phyloP scores from a whole-genome alignment of 2,113 vertebrate species.

The Protomyctophum bolini region DNA sequence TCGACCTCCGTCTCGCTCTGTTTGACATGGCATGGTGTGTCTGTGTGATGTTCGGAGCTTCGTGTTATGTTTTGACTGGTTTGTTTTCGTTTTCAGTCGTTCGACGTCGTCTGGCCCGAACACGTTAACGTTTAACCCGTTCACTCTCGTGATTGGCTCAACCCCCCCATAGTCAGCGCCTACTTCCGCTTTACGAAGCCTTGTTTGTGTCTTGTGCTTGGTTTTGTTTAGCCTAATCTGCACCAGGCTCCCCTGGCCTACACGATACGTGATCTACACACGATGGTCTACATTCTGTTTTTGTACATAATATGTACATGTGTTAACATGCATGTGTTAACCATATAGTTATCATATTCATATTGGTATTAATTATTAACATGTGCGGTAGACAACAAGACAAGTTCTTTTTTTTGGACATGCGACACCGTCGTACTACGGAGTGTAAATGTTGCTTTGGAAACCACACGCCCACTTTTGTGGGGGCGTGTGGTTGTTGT shows the following conservation, averaged over 20 bases:
- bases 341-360: too few species aligned
- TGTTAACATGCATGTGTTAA: background rate
- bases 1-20: too few species aligned
- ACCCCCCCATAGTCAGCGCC: background rate
- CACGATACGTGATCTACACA: background rate
- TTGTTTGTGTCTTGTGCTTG: background rate
- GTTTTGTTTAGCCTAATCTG: too few species aligned
- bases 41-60: too few species aligned
- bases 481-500: too few species aligned
- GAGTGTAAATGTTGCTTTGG: too few species aligned
- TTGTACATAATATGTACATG: background rate
- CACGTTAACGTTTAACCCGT: slow-evolving; percentile 52
- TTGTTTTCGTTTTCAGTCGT: background rate
- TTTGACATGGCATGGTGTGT: background rate
- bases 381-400: background rate
- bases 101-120: slow-evolving; percentile 15
- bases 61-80: too few species aligned
- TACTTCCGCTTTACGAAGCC: slow-evolving; percentile 59
- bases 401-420: background rate
- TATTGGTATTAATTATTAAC: background rate
- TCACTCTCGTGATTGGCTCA: slow-evolving; percentile 63
- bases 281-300: background rate
- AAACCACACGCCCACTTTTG: too few species aligned
- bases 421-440: too few species aligned
- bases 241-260: background rate